phyloP scores from a whole-genome alignment of 2,113 vertebrate species.

The Ovibos moschatus region DNA sequence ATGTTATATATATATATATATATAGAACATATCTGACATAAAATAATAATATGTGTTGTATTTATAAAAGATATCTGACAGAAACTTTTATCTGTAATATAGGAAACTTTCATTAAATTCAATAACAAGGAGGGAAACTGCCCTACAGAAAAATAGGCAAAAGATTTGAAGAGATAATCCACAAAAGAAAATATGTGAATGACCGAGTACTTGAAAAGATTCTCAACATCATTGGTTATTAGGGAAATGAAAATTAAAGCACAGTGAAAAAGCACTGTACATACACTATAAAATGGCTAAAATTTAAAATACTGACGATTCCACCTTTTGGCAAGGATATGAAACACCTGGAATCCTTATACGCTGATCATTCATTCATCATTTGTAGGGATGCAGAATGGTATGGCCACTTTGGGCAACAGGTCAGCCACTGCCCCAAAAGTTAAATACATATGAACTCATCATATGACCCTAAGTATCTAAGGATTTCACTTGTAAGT shows the following conservation, averaged over 20 bases:
- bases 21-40: background rate
- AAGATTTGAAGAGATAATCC: background rate
- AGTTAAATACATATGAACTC: background rate
- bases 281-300: background rate
- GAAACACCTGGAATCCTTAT: background rate
- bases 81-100: background rate
- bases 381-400: background rate
- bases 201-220: background rate
- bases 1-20: background rate
- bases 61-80: background rate
- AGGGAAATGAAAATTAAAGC: background rate
- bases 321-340: background rate
- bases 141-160: background rate
- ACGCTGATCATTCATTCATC: background rate
- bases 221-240: background rate
- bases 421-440: background rate
- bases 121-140: background rate
- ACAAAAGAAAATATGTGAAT: background rate
- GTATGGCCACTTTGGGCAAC: background rate
- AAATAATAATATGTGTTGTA: background rate
- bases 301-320: background rate
- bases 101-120: background rate
- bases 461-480: background rate
- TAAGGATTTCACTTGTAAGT: background rate
- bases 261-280: background rate